Evolutionary conservation across 2,888 invertebrate genomes (phyloP).

Genomic region (Drosophila aldrichi): DNA sequence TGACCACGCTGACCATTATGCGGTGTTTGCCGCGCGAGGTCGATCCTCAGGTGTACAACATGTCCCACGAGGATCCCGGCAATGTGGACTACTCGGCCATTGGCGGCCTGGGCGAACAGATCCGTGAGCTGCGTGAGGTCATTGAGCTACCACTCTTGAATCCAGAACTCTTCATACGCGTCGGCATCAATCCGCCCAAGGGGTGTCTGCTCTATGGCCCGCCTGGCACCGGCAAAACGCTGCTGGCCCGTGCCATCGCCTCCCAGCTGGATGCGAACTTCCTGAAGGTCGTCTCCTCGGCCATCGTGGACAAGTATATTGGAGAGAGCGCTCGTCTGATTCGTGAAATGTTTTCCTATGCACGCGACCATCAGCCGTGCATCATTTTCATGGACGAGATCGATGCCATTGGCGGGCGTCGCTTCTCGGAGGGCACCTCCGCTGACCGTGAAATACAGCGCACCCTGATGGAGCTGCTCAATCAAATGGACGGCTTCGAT

Average conservation of each 20-base stretch:
- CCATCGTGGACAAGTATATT: constrained; percentile 99
- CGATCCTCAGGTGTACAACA: constrained; percentile 99
- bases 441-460: constrained; percentile 99
- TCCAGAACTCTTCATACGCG: constrained; percentile 97
- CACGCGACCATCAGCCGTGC: constrained; percentile 99
- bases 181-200: constrained; percentile 99
- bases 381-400: constrained; percentile 99
- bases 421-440: constrained; percentile 99
- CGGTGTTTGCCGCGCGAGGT: constrained; percentile 98
- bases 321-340: constrained; percentile 99
- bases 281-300: constrained; percentile 98
- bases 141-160: constrained; percentile 98
- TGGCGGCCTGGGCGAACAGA: constrained; percentile 98
- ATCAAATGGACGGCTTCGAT: constrained; percentile 99
- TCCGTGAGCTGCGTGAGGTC: constrained; percentile 97
- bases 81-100: constrained; percentile 97
- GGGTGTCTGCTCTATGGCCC: constrained; percentile 95
- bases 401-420: constrained; percentile 98
- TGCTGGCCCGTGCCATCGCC: constrained; percentile 98
- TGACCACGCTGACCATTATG: constrained; percentile 99
- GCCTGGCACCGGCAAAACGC: constrained; percentile 89
- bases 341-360: constrained; percentile 99
- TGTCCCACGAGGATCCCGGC: constrained; percentile 99
- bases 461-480: constrained; percentile 98
- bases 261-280: constrained; percentile 99